phyloP scores from a whole-genome alignment of 2,797 vertebrate species.

The Aselliscus stoliczkanus region DNA sequence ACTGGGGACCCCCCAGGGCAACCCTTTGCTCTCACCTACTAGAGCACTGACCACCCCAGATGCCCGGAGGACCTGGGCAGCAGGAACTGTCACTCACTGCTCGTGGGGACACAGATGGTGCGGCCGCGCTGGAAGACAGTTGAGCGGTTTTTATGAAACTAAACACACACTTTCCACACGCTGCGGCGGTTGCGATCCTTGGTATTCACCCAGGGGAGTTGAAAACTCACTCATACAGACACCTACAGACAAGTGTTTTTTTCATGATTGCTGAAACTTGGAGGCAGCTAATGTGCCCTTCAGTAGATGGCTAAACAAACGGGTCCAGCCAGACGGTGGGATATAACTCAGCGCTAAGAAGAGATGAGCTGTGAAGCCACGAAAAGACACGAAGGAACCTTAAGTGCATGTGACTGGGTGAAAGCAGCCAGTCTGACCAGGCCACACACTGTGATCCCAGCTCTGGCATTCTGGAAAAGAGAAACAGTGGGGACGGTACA shows the following conservation, averaged over 20 bases:
- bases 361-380: accelerated
- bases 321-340: not conserved
- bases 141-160: not conserved
- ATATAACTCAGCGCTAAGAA: not conserved
- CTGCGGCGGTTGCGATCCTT: accelerated
- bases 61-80: no score
- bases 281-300: not conserved
- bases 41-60: no score
- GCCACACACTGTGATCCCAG: no score
- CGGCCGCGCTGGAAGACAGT: no score
- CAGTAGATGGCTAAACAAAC: no score
- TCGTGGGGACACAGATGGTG: no score
- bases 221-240: not conserved
- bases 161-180: accelerated
- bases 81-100: no score
- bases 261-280: not conserved
- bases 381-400: not conserved
- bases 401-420: not conserved
- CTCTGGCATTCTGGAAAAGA: not conserved
- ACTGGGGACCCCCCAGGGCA: no score
- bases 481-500: no score
- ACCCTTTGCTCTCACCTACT: no score
- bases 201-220: no score
- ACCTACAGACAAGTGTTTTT: not conserved
- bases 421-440: not conserved